phyloP scores from a whole-genome alignment of 1,140 invertebrate genomes.

The Rhagoletis pomonella region DNA sequence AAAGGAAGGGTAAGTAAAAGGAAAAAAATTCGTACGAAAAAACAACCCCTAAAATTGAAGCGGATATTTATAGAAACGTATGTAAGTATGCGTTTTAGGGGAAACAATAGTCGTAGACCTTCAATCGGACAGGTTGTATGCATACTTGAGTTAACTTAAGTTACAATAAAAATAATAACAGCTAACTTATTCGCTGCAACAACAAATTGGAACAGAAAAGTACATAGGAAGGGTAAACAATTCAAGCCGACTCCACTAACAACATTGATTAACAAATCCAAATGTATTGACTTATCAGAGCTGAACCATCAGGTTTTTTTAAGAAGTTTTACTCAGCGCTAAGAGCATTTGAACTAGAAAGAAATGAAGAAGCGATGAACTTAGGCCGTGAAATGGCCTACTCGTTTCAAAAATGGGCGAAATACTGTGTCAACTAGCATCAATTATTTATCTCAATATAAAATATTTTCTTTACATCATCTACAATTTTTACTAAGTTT shows the following conservation, averaged over 20 bases:
- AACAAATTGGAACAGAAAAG: neutral
- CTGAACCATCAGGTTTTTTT: neutral
- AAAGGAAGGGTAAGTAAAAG: neutral
- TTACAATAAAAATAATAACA: conserved; percentile 2
- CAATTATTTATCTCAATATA: too few species aligned
- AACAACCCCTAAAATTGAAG: conserved; percentile 5
- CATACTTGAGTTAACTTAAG: neutral
- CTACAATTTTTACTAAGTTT: too few species aligned
- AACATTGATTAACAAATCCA: neutral
- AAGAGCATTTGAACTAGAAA: too few species aligned
- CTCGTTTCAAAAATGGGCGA: too few species aligned
- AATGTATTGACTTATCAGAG: conserved; percentile 27
- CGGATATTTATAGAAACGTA: neutral
- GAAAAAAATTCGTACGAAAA: neutral
- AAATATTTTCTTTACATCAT: too few species aligned
- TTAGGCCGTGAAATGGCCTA: too few species aligned
- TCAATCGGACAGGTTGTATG: neutral
- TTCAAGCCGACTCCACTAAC: neutral
- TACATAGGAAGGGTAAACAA: neutral
- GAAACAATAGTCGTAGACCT: neutral
- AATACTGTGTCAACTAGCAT: too few species aligned
- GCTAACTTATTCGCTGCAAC: neutral
- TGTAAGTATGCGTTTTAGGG: neutral
- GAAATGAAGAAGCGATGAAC: too few species aligned
- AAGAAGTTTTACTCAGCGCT: too few species aligned